Base-by-base conservation (phyloP, 2,113 vertebrate species). In the Phaethon lepturus region DNA sequence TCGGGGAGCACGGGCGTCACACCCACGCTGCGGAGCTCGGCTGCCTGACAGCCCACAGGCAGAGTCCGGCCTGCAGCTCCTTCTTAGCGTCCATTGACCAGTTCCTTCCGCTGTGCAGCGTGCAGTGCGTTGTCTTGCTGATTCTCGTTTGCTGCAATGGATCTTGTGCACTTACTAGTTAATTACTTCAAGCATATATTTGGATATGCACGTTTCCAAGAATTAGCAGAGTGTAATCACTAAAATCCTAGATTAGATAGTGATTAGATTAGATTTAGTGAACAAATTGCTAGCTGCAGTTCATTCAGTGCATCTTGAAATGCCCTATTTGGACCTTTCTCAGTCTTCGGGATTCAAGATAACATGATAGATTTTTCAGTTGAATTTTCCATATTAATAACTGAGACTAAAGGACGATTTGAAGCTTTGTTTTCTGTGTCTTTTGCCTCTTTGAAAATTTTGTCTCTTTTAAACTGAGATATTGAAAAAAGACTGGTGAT, bases 21-120 rank as follows among this genome's bases (percentile, higher is more conserved):
- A 56, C 24, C 33, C 19, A 2, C 8, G 0, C 33, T 6, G 31
- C 5, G 29, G 53, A 40, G 28, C 47, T 38, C 1, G 3, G 62
- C 78, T n/a, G 38, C 55, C 62, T 3, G 19, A 23, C 47, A 38
- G 45, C 60, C 60, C 47, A 3, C 10, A 12, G 62, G 62, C 26
- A 22, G 38, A 26, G 33, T 3, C 53, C 60, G 5, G 6, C 62
- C 49, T 16, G 22, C 45, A 17, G 79, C 67, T 78, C 31, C 45
- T 71, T 10, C 71, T 18, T 38, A 7, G 8, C 0, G 0, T 9
- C 56, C 35, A 1, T 56, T 23, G 6, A 16, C 33, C 13, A 4
- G 44, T 13, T 23, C 31, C 85, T 58, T 13, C 8, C 1, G 2
- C 38, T 47, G 22, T 13, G 63, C 38, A 10, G 6, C 0, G 4